A percentile compares a stretch with the other conserved stretches of the same genome.
Conservation (phyloP, 2,888 invertebrate species). For the Mycalesis mineus region DNA sequence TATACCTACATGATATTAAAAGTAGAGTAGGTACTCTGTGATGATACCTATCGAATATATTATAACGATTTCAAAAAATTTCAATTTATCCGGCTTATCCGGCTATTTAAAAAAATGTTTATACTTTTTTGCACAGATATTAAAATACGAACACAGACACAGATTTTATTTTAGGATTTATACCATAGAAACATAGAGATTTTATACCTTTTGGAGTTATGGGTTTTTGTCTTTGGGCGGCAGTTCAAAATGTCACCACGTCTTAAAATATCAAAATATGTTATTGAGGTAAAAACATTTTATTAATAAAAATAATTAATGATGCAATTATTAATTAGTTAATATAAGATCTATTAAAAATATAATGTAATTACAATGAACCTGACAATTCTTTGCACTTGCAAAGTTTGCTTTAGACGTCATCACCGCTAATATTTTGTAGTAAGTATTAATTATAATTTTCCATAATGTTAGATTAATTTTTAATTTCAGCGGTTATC, state of each 20-base stretch:
- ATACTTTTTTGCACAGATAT: too few species aligned
- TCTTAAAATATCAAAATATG: slow-evolving; percentile 84
- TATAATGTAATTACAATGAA: neutral
- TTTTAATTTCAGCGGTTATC: slow-evolving; percentile 79
- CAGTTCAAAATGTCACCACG: slow-evolving; percentile 82
- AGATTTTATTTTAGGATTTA: too few species aligned
- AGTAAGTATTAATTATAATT: neutral
- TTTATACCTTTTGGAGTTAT: too few species aligned
- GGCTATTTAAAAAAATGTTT: too few species aligned
- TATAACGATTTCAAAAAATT: too few species aligned
- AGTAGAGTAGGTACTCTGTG: too few species aligned
- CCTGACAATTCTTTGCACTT: neutral
- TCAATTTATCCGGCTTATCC: too few species aligned
- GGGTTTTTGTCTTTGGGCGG: slow-evolving; percentile 29
- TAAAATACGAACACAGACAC: too few species aligned
- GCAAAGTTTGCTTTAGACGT: slow-evolving; percentile 41
- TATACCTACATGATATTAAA: too few species aligned
- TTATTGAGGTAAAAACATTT: slow-evolving; percentile 80
- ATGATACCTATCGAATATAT: too few species aligned
- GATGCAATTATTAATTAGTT: neutral
- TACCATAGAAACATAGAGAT: too few species aligned
- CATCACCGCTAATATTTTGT: slow-evolving; percentile 34
- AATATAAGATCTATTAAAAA: neutral
- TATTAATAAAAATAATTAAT: slow-evolving; percentile 11
- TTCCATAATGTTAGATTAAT: neutral